A percentile compares a stretch with the other conserved stretches of the same genome.
phyloP scores from a whole-genome alignment of 2,888 invertebrate genomes.

The Drosophila quinaria region DNA sequence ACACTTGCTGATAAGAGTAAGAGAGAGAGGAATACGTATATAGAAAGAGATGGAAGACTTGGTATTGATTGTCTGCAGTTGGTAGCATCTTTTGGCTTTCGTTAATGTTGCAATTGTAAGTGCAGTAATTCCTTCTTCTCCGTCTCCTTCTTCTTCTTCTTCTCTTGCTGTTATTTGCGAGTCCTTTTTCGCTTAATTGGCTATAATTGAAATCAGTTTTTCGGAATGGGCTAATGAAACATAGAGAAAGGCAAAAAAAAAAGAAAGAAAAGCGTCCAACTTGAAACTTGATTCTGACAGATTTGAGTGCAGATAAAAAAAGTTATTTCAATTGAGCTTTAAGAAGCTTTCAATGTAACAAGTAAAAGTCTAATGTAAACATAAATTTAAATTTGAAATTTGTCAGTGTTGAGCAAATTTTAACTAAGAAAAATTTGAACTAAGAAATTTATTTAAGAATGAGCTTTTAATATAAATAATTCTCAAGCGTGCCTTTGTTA shows the following conservation, averaged over 20 bases:
- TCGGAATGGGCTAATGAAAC: not conserved
- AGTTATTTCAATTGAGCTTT: not conserved
- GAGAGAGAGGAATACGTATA: not conserved
- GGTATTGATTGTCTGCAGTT: constrained; percentile 54
- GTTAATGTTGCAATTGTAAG: constrained; percentile 56
- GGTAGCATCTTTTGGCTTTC: constrained; percentile 52
- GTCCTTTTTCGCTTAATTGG: constrained; percentile 64
- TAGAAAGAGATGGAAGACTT: not conserved
- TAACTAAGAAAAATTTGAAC: too few species aligned
- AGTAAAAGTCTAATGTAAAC: not conserved
- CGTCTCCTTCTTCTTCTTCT: not conserved
- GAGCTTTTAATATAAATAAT: too few species aligned
- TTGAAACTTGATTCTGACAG: not conserved
- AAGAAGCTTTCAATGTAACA: constrained; percentile 1
- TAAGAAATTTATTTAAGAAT: too few species aligned
- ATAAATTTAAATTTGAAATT: not conserved
- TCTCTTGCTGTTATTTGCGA: constrained; percentile 27
- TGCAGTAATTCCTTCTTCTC: constrained; percentile 24
- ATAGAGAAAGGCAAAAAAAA: not conserved
- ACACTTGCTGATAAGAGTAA: constrained; percentile 4
- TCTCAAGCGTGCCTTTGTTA: too few species aligned
- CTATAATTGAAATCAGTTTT: constrained; percentile 68
- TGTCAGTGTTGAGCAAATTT: too few species aligned
- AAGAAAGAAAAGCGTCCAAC: not conserved
- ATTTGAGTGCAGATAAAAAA: not conserved